Conservation (phyloP, 1,140 invertebrate genomes). For the Globodera ellingtonae region DNA sequence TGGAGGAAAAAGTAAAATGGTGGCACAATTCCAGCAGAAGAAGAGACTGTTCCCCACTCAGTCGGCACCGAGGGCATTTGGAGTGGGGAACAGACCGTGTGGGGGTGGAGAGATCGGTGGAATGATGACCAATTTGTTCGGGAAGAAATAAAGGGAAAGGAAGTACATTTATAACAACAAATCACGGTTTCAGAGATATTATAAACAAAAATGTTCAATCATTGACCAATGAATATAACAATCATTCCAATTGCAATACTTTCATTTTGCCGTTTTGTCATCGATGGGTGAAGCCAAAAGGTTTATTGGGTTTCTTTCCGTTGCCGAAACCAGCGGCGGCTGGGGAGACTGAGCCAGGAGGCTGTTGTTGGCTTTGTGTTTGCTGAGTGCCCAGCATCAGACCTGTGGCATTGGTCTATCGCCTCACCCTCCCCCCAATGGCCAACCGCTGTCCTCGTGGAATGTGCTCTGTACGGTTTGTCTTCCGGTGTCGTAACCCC, state of each 20-base stretch:
- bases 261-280: neutral
- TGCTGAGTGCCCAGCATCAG: conserved; percentile 8
- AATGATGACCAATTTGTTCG: neutral
- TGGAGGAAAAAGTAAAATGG: neutral
- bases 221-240: too few relatives aligned
- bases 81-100: neutral
- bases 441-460: conserved; percentile 24
- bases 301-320: neutral
- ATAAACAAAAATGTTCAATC: neutral
- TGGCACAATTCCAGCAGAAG: neutral
- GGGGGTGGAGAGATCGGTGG: neutral
- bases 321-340: neutral
- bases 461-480: conserved; percentile 9
- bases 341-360: neutral
- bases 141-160: neutral
- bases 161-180: too few relatives aligned
- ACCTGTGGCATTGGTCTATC: conserved; percentile 1
- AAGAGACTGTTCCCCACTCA: neutral
- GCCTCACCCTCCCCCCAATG: neutral
- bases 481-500: conserved; percentile 14
- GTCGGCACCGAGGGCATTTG: neutral
- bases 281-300: neutral
- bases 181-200: too few relatives aligned
- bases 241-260: neutral
- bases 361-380: neutral